Conservation (phyloP, 2,888 invertebrate genomes). For the Agrochola lota region DNA sequence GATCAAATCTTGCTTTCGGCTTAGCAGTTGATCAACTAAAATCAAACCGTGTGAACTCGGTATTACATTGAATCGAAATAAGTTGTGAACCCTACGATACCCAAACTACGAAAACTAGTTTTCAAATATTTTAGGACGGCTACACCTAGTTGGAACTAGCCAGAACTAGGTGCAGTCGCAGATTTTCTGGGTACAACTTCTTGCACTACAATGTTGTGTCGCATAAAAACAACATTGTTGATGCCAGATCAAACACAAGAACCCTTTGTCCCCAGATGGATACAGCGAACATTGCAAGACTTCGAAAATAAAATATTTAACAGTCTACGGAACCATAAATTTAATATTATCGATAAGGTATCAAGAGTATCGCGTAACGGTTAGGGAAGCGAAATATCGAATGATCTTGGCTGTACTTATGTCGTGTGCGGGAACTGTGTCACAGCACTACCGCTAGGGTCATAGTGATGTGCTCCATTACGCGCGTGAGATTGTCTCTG, state of each 20-base stretch:
- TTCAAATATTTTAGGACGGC: constrained; percentile 20
- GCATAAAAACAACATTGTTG: constrained; percentile 12
- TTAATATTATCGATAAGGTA: constrained; percentile 58
- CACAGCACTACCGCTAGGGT: constrained; percentile 82
- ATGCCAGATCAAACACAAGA: not conserved
- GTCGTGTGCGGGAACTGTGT: constrained; percentile 78
- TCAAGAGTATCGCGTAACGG: constrained; percentile 70
- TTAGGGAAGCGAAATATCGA: constrained; percentile 65
- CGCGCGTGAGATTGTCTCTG: constrained; percentile 60
- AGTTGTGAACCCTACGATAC: not conserved
- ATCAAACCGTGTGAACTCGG: no score
- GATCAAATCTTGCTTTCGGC: no score
- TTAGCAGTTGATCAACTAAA: no score
- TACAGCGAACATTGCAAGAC: constrained; percentile 5
- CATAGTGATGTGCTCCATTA: constrained; percentile 75
- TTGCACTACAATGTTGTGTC: constrained; percentile 12
- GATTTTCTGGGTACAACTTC: not conserved
- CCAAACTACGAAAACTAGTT: not conserved
- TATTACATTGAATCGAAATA: not conserved
- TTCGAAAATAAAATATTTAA: constrained; percentile 23
- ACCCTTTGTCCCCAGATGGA: not conserved
- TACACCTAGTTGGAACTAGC: constrained; percentile 20
- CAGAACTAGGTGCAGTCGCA: constrained; percentile 14
- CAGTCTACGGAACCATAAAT: constrained; percentile 28
- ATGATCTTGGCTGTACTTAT: constrained; percentile 73